Conservation (phyloP, 2,113 vertebrate genomes). For the Acrocephalus arundinaceus region DNA sequence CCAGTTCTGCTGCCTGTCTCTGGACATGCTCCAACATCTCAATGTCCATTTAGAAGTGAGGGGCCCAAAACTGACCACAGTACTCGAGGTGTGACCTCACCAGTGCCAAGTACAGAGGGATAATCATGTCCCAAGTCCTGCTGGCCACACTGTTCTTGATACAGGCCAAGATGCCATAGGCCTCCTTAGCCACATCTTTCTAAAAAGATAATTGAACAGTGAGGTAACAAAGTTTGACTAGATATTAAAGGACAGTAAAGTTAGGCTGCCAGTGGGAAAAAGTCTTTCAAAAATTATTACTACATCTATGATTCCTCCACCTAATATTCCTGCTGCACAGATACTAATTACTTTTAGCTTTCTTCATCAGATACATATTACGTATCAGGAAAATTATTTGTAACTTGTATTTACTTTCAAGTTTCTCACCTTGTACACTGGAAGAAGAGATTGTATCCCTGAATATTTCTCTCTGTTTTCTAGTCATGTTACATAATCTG, state of each 20-base stretch:
- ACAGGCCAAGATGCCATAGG: background rate
- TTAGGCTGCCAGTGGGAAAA: background rate
- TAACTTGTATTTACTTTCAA: background rate
- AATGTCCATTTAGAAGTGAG: background rate
- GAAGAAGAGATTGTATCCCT: background rate
- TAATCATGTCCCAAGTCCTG: background rate
- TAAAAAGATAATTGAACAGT: background rate
- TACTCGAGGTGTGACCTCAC: background rate
- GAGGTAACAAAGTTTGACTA: rapidly evolving
- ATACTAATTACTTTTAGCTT: background rate
- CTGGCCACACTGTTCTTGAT: background rate
- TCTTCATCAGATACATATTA: background rate
- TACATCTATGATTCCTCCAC: background rate
- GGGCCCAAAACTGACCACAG: background rate
- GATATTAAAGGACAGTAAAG: background rate
- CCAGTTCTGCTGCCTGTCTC: background rate
- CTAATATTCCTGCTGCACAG: background rate
- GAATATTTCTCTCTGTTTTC: background rate
- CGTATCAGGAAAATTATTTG: background rate
- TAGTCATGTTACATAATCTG: background rate
- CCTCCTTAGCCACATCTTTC: background rate
- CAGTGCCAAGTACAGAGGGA: too few relatives aligned
- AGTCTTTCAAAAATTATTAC: background rate
- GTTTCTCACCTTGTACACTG: background rate
- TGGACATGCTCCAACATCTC: background rate